Evolutionary conservation across 2,113 vertebrate genomes (phyloP).

Genomic region (Platysteira castanea): DNA sequence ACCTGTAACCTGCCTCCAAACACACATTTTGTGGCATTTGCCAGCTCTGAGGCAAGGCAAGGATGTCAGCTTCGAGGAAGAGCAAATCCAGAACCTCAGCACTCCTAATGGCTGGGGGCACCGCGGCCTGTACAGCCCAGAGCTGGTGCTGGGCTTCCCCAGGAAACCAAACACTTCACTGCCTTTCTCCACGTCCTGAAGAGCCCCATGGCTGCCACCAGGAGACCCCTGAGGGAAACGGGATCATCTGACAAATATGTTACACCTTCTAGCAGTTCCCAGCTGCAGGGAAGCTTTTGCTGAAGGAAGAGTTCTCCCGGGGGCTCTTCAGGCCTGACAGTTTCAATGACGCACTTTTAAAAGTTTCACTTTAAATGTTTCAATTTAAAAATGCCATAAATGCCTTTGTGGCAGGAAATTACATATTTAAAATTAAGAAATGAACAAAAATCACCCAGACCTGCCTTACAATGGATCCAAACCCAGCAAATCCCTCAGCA

Average conservation of each 20-base stretch:
- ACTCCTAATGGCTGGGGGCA: neutral
- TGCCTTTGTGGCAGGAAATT: neutral
- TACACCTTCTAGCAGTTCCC: neutral
- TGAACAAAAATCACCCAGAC: neutral
- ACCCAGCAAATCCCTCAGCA: neutral
- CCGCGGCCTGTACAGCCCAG: neutral
- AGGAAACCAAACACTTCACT: neutral
- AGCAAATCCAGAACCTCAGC: neutral
- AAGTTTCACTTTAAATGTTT: neutral
- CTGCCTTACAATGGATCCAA: neutral
- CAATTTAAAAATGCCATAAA: neutral
- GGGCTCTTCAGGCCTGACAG: neutral
- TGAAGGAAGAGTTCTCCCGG: neutral
- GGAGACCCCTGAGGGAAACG: neutral
- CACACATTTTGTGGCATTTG: neutral
- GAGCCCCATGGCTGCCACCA: neutral
- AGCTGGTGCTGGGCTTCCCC: neutral
- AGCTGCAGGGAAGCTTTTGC: neutral
- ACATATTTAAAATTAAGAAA: neutral
- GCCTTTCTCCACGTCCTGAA: neutral
- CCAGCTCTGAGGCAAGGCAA: neutral
- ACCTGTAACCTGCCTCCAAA: neutral
- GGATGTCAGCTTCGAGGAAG: neutral
- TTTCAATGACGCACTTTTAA: neutral
- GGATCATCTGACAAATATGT: neutral